These are phyloP conservation scores for Enoplolaimus lenunculus DNA, from an alignment of 2,888 invertebrate species.

Conservation along the genomic window DNA sequence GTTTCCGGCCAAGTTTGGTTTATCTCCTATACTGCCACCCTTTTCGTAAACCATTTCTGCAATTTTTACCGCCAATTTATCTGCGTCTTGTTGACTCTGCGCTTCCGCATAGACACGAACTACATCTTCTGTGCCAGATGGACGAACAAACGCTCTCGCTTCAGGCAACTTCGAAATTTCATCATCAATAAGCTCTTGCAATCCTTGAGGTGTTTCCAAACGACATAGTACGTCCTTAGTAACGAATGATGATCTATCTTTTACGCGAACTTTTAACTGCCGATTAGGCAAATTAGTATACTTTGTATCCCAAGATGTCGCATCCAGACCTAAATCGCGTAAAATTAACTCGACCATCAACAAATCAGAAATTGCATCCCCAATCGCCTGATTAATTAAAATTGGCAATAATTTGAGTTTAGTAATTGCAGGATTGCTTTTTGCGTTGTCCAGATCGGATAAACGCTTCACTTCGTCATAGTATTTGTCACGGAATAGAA, in stretches of 20 bases:
- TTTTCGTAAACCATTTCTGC: neutral
- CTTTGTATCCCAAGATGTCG: constrained; percentile 61
- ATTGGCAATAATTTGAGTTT: neutral
- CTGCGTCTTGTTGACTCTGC: constrained; percentile 48
- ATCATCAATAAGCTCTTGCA: neutral
- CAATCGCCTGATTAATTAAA: constrained; percentile 48
- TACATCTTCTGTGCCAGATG: constrained; percentile 93
- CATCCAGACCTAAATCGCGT: constrained; percentile 61
- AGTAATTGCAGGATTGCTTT: neutral
- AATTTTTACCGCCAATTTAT: neutral
- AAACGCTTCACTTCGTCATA: neutral
- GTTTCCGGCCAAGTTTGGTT: too few species aligned
- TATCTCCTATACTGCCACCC: neutral
- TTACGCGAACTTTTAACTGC: constrained; percentile 72
- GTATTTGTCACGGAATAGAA: constrained; percentile 31
- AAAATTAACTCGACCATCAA: constrained; percentile 80
- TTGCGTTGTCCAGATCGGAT: neutral
- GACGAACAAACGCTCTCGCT: constrained; percentile 49
- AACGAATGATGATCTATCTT: constrained; percentile 40
- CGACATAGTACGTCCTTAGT: neutral
- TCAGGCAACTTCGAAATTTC: neutral
- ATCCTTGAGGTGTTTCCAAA: neutral
- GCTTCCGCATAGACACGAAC: constrained; percentile 92
- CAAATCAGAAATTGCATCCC: constrained; percentile 91
- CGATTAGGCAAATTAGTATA: constrained; percentile 75